Evolutionary conservation across 2,797 vertebrate genomes (phyloP).

Genomic region (Lithobates pipiens): DNA sequence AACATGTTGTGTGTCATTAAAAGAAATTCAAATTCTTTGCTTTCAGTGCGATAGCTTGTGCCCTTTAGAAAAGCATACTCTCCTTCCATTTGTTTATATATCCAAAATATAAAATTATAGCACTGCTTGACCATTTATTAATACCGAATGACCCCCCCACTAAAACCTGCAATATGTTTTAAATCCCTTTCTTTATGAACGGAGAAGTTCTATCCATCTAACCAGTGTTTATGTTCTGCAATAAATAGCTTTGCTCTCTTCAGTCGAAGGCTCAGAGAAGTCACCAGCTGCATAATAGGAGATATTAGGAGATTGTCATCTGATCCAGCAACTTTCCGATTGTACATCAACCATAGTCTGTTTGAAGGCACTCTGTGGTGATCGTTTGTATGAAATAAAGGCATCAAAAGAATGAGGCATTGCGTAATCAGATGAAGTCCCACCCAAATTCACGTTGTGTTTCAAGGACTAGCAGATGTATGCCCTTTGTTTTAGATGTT

Average conservation of each 20-base stretch:
- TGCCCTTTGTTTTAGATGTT: too few relatives aligned
- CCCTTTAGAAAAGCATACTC: neutral
- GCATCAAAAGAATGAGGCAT: too few relatives aligned
- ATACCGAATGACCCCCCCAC: neutral
- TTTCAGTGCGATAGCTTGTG: neutral
- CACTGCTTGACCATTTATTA: neutral
- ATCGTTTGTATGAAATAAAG: too few relatives aligned
- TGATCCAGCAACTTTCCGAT: too few relatives aligned
- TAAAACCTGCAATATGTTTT: neutral
- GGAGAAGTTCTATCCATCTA: neutral
- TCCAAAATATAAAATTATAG: neutral
- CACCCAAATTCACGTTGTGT: too few relatives aligned
- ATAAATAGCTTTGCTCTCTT: neutral
- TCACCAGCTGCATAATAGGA: neutral
- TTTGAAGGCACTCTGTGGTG: too few relatives aligned
- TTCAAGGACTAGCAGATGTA: too few relatives aligned
- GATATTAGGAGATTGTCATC: neutral
- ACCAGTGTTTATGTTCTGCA: slow-evolving; percentile 15
- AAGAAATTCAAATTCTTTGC: neutral
- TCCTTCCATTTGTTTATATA: slow-evolving; percentile 3
- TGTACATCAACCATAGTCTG: too few relatives aligned
- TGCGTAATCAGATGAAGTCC: too few relatives aligned
- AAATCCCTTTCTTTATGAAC: neutral
- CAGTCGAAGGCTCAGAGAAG: neutral
- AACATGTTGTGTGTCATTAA: too few relatives aligned